Conservation (phyloP, 2,113 vertebrate genomes). For the Catharus bicknelli region DNA sequence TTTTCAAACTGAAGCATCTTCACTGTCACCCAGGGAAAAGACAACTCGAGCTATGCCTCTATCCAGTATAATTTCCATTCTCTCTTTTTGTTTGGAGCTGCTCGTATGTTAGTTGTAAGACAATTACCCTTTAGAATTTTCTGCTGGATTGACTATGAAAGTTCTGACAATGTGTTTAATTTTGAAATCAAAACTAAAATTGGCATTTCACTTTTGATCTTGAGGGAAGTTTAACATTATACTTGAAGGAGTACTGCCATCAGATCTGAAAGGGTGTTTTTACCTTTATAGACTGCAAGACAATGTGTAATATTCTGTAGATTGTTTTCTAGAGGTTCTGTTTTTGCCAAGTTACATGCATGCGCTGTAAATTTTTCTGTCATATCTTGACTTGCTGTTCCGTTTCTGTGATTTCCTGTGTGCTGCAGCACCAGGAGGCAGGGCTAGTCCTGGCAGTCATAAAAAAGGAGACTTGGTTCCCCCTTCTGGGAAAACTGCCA, state of each 20-base stretch:
- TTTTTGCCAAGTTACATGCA: background rate
- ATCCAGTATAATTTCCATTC: background rate
- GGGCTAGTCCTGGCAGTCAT: background rate
- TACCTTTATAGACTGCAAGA: background rate
- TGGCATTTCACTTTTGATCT: background rate
- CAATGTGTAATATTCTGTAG: background rate
- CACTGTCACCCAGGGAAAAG: background rate
- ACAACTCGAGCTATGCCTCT: background rate
- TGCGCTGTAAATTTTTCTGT: background rate
- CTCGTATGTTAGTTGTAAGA: background rate
- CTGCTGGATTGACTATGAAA: background rate
- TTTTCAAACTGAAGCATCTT: background rate
- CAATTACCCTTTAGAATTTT: background rate
- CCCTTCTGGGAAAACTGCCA: conserved; percentile 59
- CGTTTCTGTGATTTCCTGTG: background rate
- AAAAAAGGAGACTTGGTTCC: conserved; percentile 1
- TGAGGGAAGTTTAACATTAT: rapidly evolving
- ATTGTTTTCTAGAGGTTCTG: background rate
- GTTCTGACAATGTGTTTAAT: background rate
- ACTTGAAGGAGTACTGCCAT: background rate
- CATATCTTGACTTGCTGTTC: background rate
- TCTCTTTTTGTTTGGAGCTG: background rate
- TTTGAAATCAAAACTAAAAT: background rate
- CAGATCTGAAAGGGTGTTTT: background rate
- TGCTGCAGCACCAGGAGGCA: background rate